A percentile compares a stretch with the other conserved stretches of the same genome.
Conservation (phyloP, 2,113 vertebrate genomes). For the Centropus bengalensis region DNA sequence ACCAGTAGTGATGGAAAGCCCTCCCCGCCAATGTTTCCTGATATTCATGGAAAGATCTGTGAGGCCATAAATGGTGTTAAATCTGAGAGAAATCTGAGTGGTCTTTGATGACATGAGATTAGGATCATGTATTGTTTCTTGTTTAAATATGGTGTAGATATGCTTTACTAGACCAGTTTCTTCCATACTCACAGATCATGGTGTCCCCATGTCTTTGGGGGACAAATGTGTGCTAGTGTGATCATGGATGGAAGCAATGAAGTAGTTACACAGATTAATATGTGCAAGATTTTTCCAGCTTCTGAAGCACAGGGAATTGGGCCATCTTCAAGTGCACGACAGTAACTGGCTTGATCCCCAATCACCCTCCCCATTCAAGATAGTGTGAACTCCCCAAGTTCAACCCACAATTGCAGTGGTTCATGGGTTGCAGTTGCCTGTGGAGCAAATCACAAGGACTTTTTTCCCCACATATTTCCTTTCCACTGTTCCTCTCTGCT, state of each 20-base stretch:
- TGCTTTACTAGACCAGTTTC: background rate
- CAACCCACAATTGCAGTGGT: background rate
- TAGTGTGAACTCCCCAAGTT: background rate
- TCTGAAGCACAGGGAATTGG: background rate
- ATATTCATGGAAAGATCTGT: background rate
- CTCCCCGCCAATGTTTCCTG: background rate
- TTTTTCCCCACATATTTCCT: background rate
- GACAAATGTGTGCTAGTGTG: background rate
- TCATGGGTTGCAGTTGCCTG: background rate
- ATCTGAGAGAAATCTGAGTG: background rate
- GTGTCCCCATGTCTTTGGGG: background rate
- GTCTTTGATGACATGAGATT: background rate
- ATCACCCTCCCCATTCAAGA: background rate
- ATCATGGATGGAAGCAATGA: background rate
- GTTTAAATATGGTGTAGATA: background rate
- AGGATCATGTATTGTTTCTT: background rate
- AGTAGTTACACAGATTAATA: background rate
- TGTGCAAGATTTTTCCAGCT: background rate
- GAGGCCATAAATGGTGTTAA: background rate
- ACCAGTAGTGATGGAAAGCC: background rate
- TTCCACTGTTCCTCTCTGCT: background rate
- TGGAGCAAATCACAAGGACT: background rate
- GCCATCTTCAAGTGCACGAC: background rate
- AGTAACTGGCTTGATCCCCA: background rate
- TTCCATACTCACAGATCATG: background rate